Percentiles rank a stretch among this genome's conserved stretches.
These are phyloP conservation scores for Melanotus villosus DNA, from an alignment of 2,888 invertebrate species.

Conservation along the genomic window DNA sequence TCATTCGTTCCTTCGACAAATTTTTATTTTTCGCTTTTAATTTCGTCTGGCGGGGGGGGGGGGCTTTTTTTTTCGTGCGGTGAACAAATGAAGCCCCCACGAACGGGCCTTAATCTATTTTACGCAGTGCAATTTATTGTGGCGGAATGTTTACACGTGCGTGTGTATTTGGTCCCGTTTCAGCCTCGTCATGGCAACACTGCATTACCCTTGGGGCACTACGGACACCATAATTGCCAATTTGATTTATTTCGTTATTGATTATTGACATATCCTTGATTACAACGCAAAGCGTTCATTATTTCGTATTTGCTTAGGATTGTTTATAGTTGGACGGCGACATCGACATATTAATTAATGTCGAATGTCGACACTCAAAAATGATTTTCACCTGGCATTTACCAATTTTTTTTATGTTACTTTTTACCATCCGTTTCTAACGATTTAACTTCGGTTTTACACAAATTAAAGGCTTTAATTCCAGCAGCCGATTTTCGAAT, in stretches of 20 bases:
- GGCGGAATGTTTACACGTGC: constrained; percentile 10
- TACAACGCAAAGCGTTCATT: constrained; percentile 33
- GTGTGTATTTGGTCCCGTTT: constrained; percentile 9
- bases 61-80: neutral
- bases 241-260: constrained; percentile 45
- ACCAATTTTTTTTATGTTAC: too few relatives aligned
- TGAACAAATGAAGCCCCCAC: neutral
- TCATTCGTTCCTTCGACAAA: too few relatives aligned
- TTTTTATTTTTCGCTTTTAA: too few relatives aligned
- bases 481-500: too few relatives aligned
- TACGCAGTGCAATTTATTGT: constrained; percentile 1
- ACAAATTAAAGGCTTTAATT: too few relatives aligned
- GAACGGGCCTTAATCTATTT: constrained; percentile 9
- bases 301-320: constrained; percentile 38
- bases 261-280: constrained; percentile 43
- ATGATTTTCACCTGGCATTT: neutral
- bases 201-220: constrained; percentile 34
- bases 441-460: too few relatives aligned
- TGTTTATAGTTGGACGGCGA: constrained; percentile 21
- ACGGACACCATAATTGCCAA: constrained; percentile 42
- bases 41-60: too few relatives aligned
- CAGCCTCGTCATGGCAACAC: constrained; percentile 26
- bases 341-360: constrained; percentile 13
- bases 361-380: neutral
- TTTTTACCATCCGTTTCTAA: too few relatives aligned